phyloP scores from a whole-genome alignment of 2,888 invertebrate species.

The Glaucopsyche alexis region DNA sequence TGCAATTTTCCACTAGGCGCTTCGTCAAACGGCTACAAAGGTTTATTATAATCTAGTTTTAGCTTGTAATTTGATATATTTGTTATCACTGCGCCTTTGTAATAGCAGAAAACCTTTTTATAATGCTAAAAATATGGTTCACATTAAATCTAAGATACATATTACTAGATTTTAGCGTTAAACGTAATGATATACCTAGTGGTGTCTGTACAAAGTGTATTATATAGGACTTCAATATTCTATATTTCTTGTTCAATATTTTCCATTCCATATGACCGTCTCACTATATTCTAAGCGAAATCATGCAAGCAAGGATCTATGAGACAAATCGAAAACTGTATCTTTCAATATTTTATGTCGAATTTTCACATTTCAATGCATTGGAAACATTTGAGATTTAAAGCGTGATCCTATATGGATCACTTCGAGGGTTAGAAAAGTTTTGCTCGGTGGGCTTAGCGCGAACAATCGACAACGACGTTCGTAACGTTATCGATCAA shows the following conservation, averaged over 20 bases:
- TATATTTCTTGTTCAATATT: background rate
- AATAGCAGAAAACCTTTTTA: too few relatives aligned
- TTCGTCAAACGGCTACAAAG: too few relatives aligned
- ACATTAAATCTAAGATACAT: background rate
- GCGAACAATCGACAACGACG: too few relatives aligned
- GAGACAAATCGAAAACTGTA: background rate
- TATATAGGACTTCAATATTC: background rate
- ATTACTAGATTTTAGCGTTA: background rate
- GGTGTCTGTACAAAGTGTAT: background rate
- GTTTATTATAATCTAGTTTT: too few relatives aligned
- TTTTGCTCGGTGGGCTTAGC: too few relatives aligned
- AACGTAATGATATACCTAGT: background rate
- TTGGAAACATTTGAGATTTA: background rate
- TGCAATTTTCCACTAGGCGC: too few relatives aligned
- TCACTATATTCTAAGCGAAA: background rate
- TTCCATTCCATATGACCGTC: background rate
- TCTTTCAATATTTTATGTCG: conserved; percentile 4
- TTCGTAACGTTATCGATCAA: too few relatives aligned
- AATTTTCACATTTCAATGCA: background rate
- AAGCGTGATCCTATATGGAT: background rate
- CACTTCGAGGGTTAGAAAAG: background rate
- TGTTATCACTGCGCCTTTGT: too few relatives aligned
- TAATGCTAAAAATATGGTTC: background rate
- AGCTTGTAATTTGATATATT: too few relatives aligned
- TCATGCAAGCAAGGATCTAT: background rate